phyloP scores from a whole-genome alignment of 2,888 invertebrate species.

The Globia sparganii region DNA sequence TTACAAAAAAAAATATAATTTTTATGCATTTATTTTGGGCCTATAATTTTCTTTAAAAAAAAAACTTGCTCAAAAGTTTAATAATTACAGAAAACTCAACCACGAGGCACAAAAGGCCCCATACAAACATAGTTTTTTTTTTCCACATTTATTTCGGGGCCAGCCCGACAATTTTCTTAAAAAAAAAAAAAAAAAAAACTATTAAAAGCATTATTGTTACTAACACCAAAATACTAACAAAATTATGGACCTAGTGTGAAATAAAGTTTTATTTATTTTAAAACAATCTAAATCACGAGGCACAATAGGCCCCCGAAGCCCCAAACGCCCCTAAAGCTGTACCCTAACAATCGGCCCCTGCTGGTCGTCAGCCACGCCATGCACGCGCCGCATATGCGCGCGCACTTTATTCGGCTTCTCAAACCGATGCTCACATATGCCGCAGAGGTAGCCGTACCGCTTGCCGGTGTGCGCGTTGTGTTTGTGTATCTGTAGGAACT shows the following conservation, averaged over 20 bases:
- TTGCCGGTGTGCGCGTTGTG: conserved; percentile 87
- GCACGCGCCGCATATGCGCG: conserved; percentile 83
- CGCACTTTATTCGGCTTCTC: conserved; percentile 88
- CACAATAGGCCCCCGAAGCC: background rate
- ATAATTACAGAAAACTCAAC: background rate
- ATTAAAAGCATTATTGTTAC: too few species aligned
- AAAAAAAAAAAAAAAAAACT: background rate
- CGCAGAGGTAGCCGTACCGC: conserved; percentile 84
- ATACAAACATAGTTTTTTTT: too few species aligned
- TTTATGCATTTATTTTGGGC: background rate
- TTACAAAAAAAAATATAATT: too few species aligned
- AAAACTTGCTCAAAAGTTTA: background rate
- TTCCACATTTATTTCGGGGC: background rate
- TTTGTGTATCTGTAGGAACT: conserved; percentile 87
- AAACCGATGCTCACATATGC: conserved; percentile 84
- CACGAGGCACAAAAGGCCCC: background rate
- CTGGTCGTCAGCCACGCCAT: conserved; percentile 81
- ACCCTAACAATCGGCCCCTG: conserved; percentile 82
- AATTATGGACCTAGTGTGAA: too few species aligned
- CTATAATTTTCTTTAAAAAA: background rate
- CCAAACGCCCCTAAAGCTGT: conserved; percentile 69
- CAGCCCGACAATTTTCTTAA: background rate
- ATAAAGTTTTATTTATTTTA: too few species aligned
- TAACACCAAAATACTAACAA: too few species aligned
- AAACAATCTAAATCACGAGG: background rate